Conservation (phyloP, 2,113 vertebrate genomes). For the Propithecus coquereli region DNA sequence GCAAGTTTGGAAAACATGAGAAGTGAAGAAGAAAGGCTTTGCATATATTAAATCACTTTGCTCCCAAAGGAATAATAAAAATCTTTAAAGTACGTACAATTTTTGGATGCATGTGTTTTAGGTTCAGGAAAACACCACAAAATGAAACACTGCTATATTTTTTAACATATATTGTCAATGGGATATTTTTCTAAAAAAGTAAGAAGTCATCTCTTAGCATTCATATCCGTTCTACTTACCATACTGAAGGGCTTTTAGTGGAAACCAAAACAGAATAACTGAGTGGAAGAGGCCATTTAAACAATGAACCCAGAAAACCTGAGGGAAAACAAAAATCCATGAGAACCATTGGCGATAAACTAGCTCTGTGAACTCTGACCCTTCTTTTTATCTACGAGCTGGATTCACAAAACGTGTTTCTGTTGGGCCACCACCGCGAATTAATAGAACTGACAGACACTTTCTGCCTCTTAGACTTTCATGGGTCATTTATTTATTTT, state of each 20-base stretch:
- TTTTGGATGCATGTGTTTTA: constrained; percentile 41
- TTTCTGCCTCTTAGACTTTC: constrained; percentile 91
- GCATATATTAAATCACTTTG: constrained; percentile 73
- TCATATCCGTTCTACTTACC: constrained; percentile 87
- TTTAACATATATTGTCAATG: constrained; percentile 22
- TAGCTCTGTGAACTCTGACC: constrained; percentile 92
- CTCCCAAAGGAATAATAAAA: constrained; percentile 66
- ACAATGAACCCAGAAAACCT: constrained; percentile 99
- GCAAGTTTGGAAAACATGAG: constrained; percentile 69
- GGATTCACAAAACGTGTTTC: constrained; percentile 95
- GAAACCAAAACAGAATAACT: constrained; percentile 99
- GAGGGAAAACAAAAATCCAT: constrained; percentile 89
- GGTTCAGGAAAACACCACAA: constrained; percentile 52
- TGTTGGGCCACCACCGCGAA: constrained; percentile 89
- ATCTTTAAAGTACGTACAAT: constrained; percentile 20
- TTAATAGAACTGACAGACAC: constrained; percentile 94
- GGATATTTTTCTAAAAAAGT: constrained; percentile 54
- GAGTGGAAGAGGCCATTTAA: constrained; percentile 99
- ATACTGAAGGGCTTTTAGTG: constrained; percentile 97
- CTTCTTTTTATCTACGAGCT: constrained; percentile 90
- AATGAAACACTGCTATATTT: constrained; percentile 21
- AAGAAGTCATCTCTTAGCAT: constrained; percentile 58
- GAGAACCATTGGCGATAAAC: constrained; percentile 92
- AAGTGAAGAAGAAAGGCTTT: constrained; percentile 61
- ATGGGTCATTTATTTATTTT: constrained; percentile 87